These are phyloP conservation scores for Clepsis dumicolana DNA, from an alignment of 2,888 invertebrate species.

Conservation along the genomic window DNA sequence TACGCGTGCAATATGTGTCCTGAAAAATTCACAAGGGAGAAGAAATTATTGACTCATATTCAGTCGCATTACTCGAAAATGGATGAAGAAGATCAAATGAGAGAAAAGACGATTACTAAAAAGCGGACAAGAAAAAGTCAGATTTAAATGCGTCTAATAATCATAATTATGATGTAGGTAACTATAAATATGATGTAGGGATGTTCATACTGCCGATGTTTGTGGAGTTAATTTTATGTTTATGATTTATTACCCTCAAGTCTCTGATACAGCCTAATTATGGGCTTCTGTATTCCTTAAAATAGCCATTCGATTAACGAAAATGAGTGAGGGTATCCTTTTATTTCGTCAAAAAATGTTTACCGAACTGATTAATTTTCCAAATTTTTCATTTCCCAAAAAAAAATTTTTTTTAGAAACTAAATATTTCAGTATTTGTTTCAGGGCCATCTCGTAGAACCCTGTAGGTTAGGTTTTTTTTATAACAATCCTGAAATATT, in stretches of 20 bases:
- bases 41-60: constrained; percentile 76
- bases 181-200: not conserved
- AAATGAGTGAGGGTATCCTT: too few relatives aligned
- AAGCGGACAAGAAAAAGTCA: constrained; percentile 46
- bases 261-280: not conserved
- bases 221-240: constrained; percentile 16
- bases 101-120: constrained; percentile 51
- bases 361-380: too few relatives aligned
- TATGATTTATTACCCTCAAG: not conserved
- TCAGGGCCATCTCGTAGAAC: too few relatives aligned
- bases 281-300: not conserved
- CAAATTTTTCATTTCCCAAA: too few relatives aligned
- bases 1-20: constrained; percentile 78
- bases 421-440: too few relatives aligned
- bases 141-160: not conserved
- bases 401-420: too few relatives aligned
- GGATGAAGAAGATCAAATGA: constrained; percentile 69
- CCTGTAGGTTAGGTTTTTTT: too few relatives aligned
- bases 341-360: too few relatives aligned
- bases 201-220: constrained; percentile 1
- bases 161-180: not conserved
- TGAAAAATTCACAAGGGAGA: constrained; percentile 73
- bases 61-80: constrained; percentile 75
- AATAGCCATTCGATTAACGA: too few relatives aligned
- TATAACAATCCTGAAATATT: too few relatives aligned